These are phyloP conservation scores for Propsilocerus akamusi DNA, from an alignment of 1,140 invertebrate genomes.

Conservation along the genomic window DNA sequence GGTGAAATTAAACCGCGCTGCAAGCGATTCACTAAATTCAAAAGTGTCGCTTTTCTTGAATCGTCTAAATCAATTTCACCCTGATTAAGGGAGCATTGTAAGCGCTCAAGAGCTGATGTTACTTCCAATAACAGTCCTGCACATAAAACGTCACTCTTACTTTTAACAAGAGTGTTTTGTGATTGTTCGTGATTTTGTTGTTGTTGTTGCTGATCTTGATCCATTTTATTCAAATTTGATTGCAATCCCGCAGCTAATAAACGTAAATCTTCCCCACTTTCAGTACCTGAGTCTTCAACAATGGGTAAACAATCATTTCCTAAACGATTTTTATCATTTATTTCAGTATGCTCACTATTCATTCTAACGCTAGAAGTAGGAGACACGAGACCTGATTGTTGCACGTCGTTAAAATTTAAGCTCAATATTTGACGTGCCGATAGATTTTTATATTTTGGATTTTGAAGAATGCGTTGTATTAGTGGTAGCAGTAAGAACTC, in stretches of 20 bases:
- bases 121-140: slow-evolving; percentile 54
- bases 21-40: slow-evolving; percentile 53
- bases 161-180: too few species aligned
- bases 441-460: slow-evolving; percentile 7
- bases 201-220: background rate
- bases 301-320: background rate
- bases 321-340: background rate
- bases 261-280: slow-evolving; percentile 40
- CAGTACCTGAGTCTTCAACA: slow-evolving; percentile 44
- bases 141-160: slow-evolving; percentile 15
- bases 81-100: slow-evolving; percentile 47
- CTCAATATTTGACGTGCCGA: slow-evolving; percentile 1
- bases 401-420: background rate
- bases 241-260: slow-evolving; percentile 21
- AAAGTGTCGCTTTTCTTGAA: slow-evolving; percentile 37
- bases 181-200: slow-evolving; percentile 13
- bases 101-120: slow-evolving; percentile 48
- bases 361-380: background rate
- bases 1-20: slow-evolving; percentile 41
- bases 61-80: slow-evolving; percentile 29
- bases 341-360: slow-evolving; percentile 1
- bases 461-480: slow-evolving; percentile 32
- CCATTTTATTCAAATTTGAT: slow-evolving; percentile 11
- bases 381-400: background rate
- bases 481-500: slow-evolving; percentile 36